phyloP scores from a whole-genome alignment of 2,888 invertebrate genomes.

The Polietes domitor region DNA sequence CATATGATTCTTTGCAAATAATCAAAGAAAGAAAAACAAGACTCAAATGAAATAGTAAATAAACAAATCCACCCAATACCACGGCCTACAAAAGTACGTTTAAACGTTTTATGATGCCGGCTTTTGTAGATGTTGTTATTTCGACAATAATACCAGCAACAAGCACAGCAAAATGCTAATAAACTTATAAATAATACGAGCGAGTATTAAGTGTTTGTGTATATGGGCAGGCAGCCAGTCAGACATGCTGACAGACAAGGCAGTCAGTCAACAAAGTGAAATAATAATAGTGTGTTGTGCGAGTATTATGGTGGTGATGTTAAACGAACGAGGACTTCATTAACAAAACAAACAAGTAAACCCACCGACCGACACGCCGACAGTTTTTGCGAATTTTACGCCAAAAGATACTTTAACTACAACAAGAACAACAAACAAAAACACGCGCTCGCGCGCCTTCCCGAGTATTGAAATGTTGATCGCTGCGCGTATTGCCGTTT shows the following conservation, averaged over 20 bases:
- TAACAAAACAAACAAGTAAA: slow-evolving; percentile 66
- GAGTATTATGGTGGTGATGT: slow-evolving; percentile 15
- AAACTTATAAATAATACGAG: slow-evolving; percentile 52
- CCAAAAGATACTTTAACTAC: not conserved
- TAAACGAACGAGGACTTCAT: slow-evolving; percentile 46
- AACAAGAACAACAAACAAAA: not conserved
- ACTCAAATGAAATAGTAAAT: slow-evolving; percentile 24
- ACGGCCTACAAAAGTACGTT: slow-evolving; percentile 51
- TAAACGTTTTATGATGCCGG: not conserved
- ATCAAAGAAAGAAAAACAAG: not conserved
- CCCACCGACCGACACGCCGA: not conserved
- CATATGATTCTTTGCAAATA: not conserved
- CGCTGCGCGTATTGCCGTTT: slow-evolving; percentile 2
- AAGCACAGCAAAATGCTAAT: slow-evolving; percentile 62
- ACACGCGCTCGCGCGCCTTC: not conserved
- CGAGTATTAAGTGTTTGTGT: not conserved
- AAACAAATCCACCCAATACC: slow-evolving; percentile 34
- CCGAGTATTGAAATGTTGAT: slow-evolving; percentile 31
- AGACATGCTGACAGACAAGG: not conserved
- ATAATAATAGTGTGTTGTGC: too few relatives aligned
- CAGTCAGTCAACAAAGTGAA: not conserved
- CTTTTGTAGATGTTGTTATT: slow-evolving; percentile 10
- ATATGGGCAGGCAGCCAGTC: not conserved
- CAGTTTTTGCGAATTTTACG: not conserved
- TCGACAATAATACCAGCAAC: slow-evolving; percentile 8